Evolutionary conservation across 2,888 invertebrate species (phyloP), one percentile per base, ranked within the genome.

Genomic region (Thyatira batis): DNA sequence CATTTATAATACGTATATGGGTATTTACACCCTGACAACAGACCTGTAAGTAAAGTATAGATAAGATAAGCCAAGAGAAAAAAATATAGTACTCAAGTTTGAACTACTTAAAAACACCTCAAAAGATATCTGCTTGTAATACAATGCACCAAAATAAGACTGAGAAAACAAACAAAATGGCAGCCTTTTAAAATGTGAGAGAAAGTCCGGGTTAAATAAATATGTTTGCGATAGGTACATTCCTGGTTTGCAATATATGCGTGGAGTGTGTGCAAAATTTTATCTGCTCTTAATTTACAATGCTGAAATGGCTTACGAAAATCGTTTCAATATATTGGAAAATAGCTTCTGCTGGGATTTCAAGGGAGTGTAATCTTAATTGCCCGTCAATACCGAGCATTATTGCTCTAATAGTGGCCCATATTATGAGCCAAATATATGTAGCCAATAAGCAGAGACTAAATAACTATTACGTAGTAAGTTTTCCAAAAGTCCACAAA

Each of bases 191-290:
- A 39, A 51, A 55, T 53, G 52, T 59, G 55, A 63, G 67, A 66
- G 69, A 74, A 74, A 71, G 69, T 64, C 54, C 61, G 25, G 61
- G 60, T 58, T 60, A 74, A 72, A 69, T 72, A 72, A 71, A 74
- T 69, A 69, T 65, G 60, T 74, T 66, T 69, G 63, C 51, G 39
- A 60, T 57, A 60, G 63, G 63, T 73, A 61, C 67, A 56, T 59
- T 58, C 63, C 53, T 39, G 61, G 52, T 63, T 65, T 57, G 57
- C 54, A 44, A 58, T 27, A 44, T 13, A 28, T 21, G 3, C 46
- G 13, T n/a, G 46, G n/a, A 13, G 5, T 44, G 44, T 20, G 44
- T 17, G 6, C 20, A 20, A 44, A 9, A 44, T 21, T 11, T n/a
- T n/a, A 45, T 45, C 23, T 13, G 46, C 25, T 46, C 13, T 25